phyloP scores from a whole-genome alignment of 2,888 invertebrate genomes.

The Drosophila conformis region DNA sequence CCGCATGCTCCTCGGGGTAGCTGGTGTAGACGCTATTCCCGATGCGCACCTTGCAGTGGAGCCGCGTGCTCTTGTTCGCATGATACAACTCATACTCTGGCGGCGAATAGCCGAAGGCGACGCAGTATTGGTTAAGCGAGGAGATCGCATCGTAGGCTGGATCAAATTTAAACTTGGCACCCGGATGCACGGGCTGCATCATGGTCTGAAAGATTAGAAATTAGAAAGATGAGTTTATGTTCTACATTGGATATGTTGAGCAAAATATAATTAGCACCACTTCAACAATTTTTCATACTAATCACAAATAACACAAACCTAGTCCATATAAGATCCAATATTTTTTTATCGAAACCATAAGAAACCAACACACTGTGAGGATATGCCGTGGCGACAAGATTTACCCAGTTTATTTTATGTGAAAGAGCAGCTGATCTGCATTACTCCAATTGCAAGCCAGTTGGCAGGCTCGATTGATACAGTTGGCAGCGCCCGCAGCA shows the following conservation, averaged over 20 bases:
- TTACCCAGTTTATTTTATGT: too few relatives aligned
- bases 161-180: conserved; percentile 33
- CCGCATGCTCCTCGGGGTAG: conserved; percentile 81
- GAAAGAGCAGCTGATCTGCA: too few relatives aligned
- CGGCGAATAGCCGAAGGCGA: conserved; percentile 58
- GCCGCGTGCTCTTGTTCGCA: conserved; percentile 51
- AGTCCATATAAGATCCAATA: too few relatives aligned
- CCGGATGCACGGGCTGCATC: neutral
- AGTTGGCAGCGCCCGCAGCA: neutral
- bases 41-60: conserved; percentile 80
- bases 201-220: neutral
- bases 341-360: neutral
- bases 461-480: neutral
- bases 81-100: conserved; percentile 75
- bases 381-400: too few relatives aligned
- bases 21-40: conserved; percentile 77
- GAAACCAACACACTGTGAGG: neutral
- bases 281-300: neutral
- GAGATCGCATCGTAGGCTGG: conserved; percentile 73
- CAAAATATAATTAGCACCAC: neutral
- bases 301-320: too few relatives aligned
- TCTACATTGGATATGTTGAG: neutral
- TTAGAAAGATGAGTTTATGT: neutral
- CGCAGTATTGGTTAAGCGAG: conserved; percentile 78
- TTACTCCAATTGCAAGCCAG: neutral